Conservation (phyloP, 2,797 vertebrate species). For the Pseudocheirus occidentalis region DNA sequence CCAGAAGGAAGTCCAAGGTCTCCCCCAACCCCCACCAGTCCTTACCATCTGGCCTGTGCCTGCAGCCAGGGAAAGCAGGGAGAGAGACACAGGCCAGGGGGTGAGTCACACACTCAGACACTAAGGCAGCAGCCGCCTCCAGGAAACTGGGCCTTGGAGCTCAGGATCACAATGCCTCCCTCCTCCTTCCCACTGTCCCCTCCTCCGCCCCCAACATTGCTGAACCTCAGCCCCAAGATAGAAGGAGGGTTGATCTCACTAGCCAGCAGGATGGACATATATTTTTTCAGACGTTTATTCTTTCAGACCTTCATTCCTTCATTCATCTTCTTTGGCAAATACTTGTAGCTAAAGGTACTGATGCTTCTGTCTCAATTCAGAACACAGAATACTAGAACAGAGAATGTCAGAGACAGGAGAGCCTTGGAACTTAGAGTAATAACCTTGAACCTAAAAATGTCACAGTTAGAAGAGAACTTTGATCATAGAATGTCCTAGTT, state of each 20-base stretch:
- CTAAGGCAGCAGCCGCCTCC: not conserved
- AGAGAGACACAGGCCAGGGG: not conserved
- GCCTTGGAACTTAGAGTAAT: not conserved
- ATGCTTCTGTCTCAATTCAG: not conserved
- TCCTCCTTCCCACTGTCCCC: not conserved
- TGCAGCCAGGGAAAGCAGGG: not conserved
- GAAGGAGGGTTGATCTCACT: not conserved
- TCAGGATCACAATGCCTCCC: not conserved
- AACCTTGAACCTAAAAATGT: not conserved
- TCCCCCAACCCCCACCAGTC: not conserved
- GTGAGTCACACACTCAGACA: constrained; percentile 22
- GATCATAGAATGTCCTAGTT: not conserved
- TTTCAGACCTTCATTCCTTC: not conserved
- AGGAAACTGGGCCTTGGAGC: not conserved
- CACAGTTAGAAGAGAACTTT: not conserved
- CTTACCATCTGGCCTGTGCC: not conserved
- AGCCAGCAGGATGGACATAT: not conserved
- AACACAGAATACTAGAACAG: not conserved
- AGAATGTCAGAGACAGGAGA: not conserved
- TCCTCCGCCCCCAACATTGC: not conserved
- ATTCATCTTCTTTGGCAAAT: not conserved
- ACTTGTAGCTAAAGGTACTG: not conserved
- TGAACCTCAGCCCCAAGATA: not conserved
- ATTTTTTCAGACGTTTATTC: not conserved
- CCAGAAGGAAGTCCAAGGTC: not conserved